A percentile compares a stretch with the other conserved stretches of the same genome.
These are phyloP conservation scores for Phrynocephalus vlangalii DNA, from an alignment of 2,797 vertebrate genomes.

Conservation along the genomic window DNA sequence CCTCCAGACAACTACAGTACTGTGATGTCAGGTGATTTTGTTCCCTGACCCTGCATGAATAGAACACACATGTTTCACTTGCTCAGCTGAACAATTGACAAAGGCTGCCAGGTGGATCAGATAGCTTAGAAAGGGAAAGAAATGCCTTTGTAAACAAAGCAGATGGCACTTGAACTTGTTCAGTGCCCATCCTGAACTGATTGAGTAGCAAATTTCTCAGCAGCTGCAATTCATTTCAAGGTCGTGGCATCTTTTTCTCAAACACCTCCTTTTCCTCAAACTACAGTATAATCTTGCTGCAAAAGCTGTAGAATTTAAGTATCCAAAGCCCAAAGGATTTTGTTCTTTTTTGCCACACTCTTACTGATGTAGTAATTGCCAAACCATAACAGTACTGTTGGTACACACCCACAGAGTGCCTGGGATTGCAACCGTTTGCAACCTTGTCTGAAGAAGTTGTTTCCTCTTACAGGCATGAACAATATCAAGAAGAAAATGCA, in stretches of 20 bases:
- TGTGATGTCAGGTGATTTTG: slow-evolving; percentile 37
- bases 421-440: slow-evolving; percentile 1
- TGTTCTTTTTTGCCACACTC: not conserved
- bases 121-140: slow-evolving; percentile 46
- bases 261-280: not conserved
- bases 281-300: not conserved
- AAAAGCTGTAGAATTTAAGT: slow-evolving; percentile 17
- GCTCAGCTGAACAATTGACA: slow-evolving; percentile 29
- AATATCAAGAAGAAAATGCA: not conserved
- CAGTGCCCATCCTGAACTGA: slow-evolving; percentile 16
- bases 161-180: slow-evolving; percentile 27
- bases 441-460: not conserved
- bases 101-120: slow-evolving; percentile 55
- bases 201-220: slow-evolving; percentile 37
- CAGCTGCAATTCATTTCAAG: slow-evolving; percentile 71
- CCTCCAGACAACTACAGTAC: slow-evolving; percentile 47
- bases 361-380: slow-evolving; percentile 39
- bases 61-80: slow-evolving; percentile 44
- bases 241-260: slow-evolving; percentile 64
- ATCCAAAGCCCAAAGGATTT: not conserved
- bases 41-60: slow-evolving; percentile 38
- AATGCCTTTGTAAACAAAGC: not conserved
- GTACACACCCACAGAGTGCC: no score
- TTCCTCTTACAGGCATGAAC: not conserved
- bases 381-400: not conserved